Evolutionary conservation across 2,113 vertebrate genomes (phyloP).

Genomic region (Halichoeres trimaculatus): DNA sequence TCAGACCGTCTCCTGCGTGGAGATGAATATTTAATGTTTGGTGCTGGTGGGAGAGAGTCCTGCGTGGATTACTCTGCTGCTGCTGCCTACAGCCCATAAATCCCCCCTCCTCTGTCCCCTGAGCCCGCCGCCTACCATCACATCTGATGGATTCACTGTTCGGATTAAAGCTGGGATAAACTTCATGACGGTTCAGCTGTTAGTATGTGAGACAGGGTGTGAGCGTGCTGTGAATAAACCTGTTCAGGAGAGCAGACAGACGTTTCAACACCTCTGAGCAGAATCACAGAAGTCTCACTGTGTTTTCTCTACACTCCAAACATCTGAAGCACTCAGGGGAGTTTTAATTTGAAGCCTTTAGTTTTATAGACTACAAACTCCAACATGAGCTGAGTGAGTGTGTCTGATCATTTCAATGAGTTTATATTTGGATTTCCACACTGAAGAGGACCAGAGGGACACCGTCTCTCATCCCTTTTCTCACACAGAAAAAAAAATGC

Average conservation of each 20-base stretch:
- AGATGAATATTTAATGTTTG: constrained; percentile 66
- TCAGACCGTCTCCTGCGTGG: constrained; percentile 23
- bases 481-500: too few species aligned
- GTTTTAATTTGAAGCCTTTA: too few species aligned
- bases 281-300: not conserved
- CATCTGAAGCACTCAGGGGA: too few species aligned
- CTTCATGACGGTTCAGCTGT: not conserved
- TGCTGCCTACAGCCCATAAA: constrained; percentile 65
- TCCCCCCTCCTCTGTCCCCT: constrained; percentile 46
- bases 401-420: too few species aligned
- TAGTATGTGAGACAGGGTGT: constrained; percentile 29
- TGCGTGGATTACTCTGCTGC: constrained; percentile 55
- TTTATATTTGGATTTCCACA: too few species aligned
- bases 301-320: not conserved
- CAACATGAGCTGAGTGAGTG: too few species aligned
- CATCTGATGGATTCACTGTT: constrained; percentile 49
- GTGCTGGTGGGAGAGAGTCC: constrained; percentile 46
- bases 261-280: not conserved
- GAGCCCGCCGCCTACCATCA: constrained; percentile 14
- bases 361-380: too few species aligned
- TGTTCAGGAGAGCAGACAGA: not conserved
- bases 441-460: too few species aligned
- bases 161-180: constrained; percentile 28
- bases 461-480: too few species aligned
- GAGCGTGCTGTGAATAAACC: not conserved